Evolutionary conservation across 2,888 invertebrate species (phyloP).

Genomic region (Aromia moschata): DNA sequence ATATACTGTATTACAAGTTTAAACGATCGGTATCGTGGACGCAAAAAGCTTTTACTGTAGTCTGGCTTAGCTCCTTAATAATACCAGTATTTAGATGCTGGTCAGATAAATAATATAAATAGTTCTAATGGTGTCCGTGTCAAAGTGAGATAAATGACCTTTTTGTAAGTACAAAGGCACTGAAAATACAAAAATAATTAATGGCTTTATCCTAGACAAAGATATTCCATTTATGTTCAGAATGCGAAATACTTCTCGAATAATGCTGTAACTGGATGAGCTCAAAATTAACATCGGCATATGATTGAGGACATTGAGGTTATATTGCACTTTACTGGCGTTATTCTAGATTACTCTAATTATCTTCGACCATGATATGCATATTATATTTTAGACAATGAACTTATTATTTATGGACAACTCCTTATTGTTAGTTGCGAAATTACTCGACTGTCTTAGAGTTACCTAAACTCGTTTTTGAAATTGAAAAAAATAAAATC

Average conservation of each 20-base stretch:
- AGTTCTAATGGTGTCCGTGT: conserved; percentile 24
- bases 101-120: conserved; percentile 19
- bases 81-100: conserved; percentile 19
- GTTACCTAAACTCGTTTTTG: no score
- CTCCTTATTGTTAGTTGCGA: no score
- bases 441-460: no score
- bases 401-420: no score
- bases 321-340: no score
- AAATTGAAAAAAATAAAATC: no score
- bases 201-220: conserved; percentile 3
- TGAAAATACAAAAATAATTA: conserved; percentile 10
- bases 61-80: conserved; percentile 9
- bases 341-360: no score
- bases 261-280: neutral
- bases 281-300: neutral
- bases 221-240: neutral
- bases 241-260: neutral
- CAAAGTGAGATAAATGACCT: conserved; percentile 29
- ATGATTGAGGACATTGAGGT: no score
- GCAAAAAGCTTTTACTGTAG: conserved; percentile 30
- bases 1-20: no score
- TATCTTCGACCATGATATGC: no score
- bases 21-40: no score
- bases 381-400: no score
- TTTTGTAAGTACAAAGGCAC: conserved; percentile 24